Percentiles rank a stretch among this genome's conserved stretches.
phyloP scores from a whole-genome alignment of 2,888 invertebrate genomes.

The Pristionchus maxplancki region DNA sequence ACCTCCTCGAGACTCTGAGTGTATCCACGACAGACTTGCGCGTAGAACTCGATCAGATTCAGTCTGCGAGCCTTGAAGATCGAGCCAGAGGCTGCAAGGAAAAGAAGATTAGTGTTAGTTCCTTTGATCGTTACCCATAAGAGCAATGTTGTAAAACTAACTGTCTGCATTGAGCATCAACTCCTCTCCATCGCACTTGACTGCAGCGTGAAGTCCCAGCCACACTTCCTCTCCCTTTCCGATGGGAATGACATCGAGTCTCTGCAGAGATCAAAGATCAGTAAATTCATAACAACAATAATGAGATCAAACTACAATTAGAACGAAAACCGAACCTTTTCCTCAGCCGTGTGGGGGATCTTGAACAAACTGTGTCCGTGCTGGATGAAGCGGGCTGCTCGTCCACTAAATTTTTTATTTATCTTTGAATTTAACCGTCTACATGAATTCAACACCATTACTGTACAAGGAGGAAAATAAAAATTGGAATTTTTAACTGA shows the following conservation, averaged over 20 bases:
- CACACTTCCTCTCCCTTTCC: constrained; percentile 45
- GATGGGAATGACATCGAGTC: neutral
- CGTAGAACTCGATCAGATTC: constrained; percentile 21
- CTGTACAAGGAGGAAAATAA: neutral
- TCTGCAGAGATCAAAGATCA: constrained; percentile 16
- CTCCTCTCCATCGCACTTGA: neutral
- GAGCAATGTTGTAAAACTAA: neutral
- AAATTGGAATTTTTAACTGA: neutral
- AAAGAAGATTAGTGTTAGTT: neutral
- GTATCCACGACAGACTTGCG: neutral
- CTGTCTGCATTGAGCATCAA: constrained; percentile 12
- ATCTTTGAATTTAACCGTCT: no score
- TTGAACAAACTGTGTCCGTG: constrained; percentile 20
- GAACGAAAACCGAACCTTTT: neutral
- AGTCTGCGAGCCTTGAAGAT: neutral
- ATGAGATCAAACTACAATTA: no score
- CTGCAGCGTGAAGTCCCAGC: constrained; percentile 31
- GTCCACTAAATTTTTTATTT: neutral
- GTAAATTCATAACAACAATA: no score
- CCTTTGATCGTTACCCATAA: no score
- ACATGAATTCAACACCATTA: neutral
- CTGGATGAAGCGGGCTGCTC: constrained; percentile 31
- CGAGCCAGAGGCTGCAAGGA: neutral
- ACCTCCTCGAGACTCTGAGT: neutral
- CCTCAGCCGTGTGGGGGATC: neutral